phyloP scores from a whole-genome alignment of 1,140 invertebrate species.

The Muscidifurax raptorellus region DNA sequence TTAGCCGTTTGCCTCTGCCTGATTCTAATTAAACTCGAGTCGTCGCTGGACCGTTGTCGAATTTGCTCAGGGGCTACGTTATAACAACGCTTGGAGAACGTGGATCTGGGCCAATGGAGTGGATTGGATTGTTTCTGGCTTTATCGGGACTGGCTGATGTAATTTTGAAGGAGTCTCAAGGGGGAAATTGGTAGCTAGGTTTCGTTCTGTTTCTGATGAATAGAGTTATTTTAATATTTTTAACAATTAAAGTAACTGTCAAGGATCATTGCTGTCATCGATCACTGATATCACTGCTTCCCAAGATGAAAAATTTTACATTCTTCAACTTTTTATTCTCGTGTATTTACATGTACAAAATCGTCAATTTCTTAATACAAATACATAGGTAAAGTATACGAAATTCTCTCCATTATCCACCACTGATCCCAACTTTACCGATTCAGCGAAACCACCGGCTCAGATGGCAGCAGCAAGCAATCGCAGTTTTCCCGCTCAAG shows the following conservation, averaged over 20 bases:
- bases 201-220: not conserved
- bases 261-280: no score
- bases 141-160: not conserved
- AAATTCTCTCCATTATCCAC: not conserved
- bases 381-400: not conserved
- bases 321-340: no score
- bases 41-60: constrained; percentile 1
- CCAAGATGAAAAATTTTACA: no score
- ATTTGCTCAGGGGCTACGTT: not conserved
- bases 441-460: not conserved
- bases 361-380: no score
- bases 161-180: not conserved
- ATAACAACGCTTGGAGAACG: not conserved
- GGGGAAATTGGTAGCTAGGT: no score
- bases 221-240: no score
- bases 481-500: not conserved
- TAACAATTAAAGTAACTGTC: no score
- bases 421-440: not conserved
- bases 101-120: not conserved
- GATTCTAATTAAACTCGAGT: constrained; percentile 25
- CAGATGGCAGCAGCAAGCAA: constrained; percentile 10
- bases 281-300: no score
- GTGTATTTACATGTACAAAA: no score
- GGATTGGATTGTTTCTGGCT: not conserved
- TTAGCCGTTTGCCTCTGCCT: not conserved